These are phyloP conservation scores for Automeris io DNA, from an alignment of 2,888 invertebrate species.

Conservation along the genomic window DNA sequence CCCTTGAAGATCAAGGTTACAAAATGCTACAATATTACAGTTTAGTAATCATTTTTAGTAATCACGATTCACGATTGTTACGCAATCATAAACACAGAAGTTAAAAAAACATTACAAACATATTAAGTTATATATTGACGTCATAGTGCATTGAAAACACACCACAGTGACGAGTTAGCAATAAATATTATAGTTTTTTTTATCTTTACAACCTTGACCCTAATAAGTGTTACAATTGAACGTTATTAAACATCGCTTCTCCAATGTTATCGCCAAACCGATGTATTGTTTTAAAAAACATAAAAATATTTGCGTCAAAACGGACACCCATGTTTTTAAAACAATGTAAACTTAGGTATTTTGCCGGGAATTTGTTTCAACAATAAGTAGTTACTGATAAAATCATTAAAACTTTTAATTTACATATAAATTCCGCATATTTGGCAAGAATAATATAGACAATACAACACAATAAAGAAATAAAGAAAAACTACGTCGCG, in stretches of 20 bases:
- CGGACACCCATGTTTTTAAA: not conserved
- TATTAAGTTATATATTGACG: constrained; percentile 2
- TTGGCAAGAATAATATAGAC: no score
- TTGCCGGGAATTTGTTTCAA: not conserved
- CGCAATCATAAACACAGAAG: no score
- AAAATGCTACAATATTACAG: no score
- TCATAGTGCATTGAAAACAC: constrained; percentile 1
- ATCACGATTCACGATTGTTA: no score
- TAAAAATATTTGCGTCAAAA: not conserved
- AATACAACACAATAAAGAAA: no score
- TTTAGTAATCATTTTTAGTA: no score
- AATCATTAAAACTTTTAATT: no score
- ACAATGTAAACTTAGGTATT: not conserved
- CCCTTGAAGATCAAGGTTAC: no score
- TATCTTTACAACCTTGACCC: not conserved
- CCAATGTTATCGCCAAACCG: not conserved
- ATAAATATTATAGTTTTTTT: not conserved
- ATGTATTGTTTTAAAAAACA: not conserved
- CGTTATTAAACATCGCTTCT: not conserved
- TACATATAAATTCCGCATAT: no score
- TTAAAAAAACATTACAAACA: no score
- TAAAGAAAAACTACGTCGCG: no score
- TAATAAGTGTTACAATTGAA: not conserved
- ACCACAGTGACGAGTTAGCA: not conserved
- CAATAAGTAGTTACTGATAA: no score